Percentiles rank a stretch among this genome's conserved stretches.
These are phyloP conservation scores for Poecilobothrus nobilitatus DNA, from an alignment of 2,888 invertebrate species.

Conservation along the genomic window DNA sequence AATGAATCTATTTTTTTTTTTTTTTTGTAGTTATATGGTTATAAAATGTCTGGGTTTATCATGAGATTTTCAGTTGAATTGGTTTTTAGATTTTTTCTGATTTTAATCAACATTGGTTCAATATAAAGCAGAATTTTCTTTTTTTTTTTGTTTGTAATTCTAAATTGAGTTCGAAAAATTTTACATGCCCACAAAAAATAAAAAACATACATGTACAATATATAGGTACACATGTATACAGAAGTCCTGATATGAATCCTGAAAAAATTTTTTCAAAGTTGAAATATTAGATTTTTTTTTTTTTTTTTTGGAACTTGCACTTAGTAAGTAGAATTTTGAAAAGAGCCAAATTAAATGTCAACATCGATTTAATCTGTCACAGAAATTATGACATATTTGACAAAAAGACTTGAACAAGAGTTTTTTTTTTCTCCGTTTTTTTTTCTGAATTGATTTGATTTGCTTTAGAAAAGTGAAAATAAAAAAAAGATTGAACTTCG, in stretches of 20 bases:
- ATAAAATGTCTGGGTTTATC: neutral
- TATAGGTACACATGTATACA: no score
- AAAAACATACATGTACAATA: neutral
- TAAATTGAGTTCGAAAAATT: neutral
- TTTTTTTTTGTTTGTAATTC: neutral
- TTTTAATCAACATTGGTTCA: neutral
- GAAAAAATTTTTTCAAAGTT: no score
- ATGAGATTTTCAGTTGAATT: slow-evolving; percentile 1
- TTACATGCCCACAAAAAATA: neutral
- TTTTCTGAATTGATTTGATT: no score
- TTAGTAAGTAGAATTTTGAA: neutral
- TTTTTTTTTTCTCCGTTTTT: no score
- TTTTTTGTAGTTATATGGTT: no score
- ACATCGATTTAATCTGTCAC: slow-evolving; percentile 1
- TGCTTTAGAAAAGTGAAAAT: no score
- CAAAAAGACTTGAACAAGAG: neutral
- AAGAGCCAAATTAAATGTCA: neutral
- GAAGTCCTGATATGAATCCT: no score
- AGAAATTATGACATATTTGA: slow-evolving; percentile 1
- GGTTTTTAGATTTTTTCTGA: neutral
- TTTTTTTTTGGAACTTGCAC: neutral
- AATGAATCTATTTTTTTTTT: no score
- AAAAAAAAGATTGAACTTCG: no score
- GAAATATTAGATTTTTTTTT: no score
- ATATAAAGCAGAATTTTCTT: neutral